Evolutionary conservation across 2,113 vertebrate species (phyloP), one percentile per base, ranked within the genome.

Genomic region (Callorhinus ursinus): DNA sequence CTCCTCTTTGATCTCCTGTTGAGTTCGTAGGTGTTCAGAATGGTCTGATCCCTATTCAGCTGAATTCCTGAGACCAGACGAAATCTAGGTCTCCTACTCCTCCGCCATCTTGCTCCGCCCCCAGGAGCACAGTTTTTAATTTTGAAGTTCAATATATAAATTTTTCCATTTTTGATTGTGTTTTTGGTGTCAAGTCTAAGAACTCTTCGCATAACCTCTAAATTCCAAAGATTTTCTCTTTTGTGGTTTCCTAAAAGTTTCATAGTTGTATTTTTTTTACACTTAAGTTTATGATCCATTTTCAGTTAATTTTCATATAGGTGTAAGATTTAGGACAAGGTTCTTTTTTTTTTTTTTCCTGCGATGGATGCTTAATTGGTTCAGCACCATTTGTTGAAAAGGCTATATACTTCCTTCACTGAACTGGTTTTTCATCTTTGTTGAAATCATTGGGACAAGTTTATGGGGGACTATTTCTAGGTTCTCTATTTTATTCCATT

Each of bases 121-220:
- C n/a, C n/a, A 36, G 79, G 53, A 72, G 7, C 10, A 72, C 18
- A 72, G 1, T 63, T 83, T 88, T 85, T 4, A 72, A 79, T 79
- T 89, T 24, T 88, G 14, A 88, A 63, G 5, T 36, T 7, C 13
- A 79, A 5, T 79, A 33, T 33, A 55, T 92, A 31, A 72, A 4
- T 46, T 46, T 92, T 93, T 72, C 28, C 28, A 55, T 46, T 63
- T 71, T 84, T 72, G 53, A 65, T 36, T 24, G 11, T 71, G 13
- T 19, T 39, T 88, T 97, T 88, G n/a, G 72, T 80, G 67, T 69
- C 16, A n/a, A 83, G n/a, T 85, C 39, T 59, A 61, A 95, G 28
- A 77, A 69, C 31, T 39, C 33, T 69, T n/a, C 90, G 13, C 57
- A 28, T 74, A 36, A 36, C 4, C 6, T 22, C 36, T 51, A 61